Evolutionary conservation across 2,113 vertebrate genomes (phyloP).

Genomic region (Hipposideros armiger): DNA sequence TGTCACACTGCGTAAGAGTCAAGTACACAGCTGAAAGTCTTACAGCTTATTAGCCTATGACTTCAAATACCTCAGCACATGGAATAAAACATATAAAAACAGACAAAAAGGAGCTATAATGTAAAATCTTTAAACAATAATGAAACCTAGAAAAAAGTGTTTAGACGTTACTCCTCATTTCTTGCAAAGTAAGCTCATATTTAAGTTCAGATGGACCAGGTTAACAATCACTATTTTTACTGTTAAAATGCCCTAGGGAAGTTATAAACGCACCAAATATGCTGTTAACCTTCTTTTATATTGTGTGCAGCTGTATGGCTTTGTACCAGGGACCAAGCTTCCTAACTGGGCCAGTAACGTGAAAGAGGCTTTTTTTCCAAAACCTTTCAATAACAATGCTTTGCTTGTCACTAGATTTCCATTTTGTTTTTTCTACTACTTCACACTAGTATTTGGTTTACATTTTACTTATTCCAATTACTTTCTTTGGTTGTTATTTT

Average conservation of each 20-base stretch:
- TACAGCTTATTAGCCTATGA: constrained; percentile 57
- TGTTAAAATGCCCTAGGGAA: constrained; percentile 91
- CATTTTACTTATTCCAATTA: constrained; percentile 77
- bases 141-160: constrained; percentile 85
- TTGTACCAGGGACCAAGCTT: constrained; percentile 89
- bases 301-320: constrained; percentile 91
- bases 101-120: constrained; percentile 83
- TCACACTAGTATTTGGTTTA: constrained; percentile 81
- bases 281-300: constrained; percentile 90
- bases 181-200: constrained; percentile 89
- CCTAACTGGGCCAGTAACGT: constrained; percentile 85
- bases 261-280: constrained; percentile 91
- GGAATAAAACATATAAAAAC: constrained; percentile 82
- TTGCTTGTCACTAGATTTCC: constrained; percentile 87
- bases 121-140: constrained; percentile 85
- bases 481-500: constrained; percentile 77
- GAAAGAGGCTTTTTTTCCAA: constrained; percentile 80
- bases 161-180: constrained; percentile 88
- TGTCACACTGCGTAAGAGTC: not conserved
- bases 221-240: constrained; percentile 92
- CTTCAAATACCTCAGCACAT: constrained; percentile 64
- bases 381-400: constrained; percentile 86
- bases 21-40: constrained; percentile 21
- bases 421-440: constrained; percentile 82
- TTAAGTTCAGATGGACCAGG: constrained; percentile 89